These are phyloP conservation scores for Drosophila borborema DNA, from an alignment of 2,888 invertebrate species.

Conservation along the genomic window DNA sequence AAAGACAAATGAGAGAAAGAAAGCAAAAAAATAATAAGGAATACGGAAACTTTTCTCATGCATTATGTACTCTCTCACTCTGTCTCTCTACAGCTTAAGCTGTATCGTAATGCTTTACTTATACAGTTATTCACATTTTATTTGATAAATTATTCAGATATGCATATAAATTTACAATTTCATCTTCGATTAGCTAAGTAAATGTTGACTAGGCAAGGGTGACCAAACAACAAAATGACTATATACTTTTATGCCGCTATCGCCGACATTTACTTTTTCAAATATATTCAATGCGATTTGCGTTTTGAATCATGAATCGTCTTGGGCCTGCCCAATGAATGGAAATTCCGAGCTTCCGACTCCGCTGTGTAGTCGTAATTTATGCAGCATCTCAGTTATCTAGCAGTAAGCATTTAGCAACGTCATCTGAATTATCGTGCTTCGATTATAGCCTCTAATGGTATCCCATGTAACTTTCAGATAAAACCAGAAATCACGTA, in stretches of 20 bases:
- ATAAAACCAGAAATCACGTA: neutral
- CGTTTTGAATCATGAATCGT: neutral
- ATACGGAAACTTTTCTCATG: neutral
- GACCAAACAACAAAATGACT: neutral
- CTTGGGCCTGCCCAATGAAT: neutral
- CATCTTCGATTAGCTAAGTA: neutral
- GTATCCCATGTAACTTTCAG: too few relatives aligned
- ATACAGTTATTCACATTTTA: neutral
- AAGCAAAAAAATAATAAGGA: neutral
- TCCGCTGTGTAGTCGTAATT: neutral
- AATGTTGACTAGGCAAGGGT: neutral
- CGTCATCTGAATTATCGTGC: neutral
- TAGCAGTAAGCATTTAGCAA: neutral
- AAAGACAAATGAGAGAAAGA: neutral
- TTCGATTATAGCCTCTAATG: neutral
- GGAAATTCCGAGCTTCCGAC: neutral
- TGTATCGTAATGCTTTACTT: neutral
- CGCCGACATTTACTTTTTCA: neutral
- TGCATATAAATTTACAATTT: neutral
- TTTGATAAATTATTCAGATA: neutral
- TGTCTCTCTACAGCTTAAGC: neutral
- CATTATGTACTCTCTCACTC: neutral
- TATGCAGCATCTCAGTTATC: neutral
- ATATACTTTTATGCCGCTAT: neutral
- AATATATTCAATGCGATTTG: neutral